Evolutionary conservation across 2,888 invertebrate species (phyloP).

Genomic region (Stegophylla sp.): DNA sequence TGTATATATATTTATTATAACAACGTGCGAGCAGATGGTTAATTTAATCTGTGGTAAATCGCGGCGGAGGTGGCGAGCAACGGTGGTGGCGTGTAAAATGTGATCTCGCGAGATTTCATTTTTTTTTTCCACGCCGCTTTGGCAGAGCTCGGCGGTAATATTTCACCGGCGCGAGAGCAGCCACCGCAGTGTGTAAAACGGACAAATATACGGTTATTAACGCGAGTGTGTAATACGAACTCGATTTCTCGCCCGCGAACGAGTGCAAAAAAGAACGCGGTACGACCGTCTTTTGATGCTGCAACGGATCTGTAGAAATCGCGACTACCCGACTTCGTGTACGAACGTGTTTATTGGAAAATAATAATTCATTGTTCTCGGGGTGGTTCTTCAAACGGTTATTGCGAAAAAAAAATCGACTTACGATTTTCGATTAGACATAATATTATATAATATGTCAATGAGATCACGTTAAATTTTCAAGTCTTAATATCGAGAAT

Average conservation of each 20-base stretch:
- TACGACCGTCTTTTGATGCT: too few species aligned
- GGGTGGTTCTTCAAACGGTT: too few species aligned
- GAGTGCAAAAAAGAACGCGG: not conserved
- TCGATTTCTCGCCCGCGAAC: not conserved
- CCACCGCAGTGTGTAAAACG: not conserved
- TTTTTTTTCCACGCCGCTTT: conserved; percentile 13
- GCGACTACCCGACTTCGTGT: too few species aligned
- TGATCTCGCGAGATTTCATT: conserved; percentile 25
- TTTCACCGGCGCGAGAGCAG: not conserved
- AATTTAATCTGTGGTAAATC: conserved; percentile 49
- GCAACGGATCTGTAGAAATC: too few species aligned
- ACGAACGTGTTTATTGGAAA: too few species aligned
- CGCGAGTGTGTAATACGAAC: not conserved
- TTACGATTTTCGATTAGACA: too few species aligned
- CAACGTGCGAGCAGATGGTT: conserved; percentile 28
- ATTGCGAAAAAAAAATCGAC: too few species aligned
- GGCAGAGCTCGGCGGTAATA: conserved; percentile 23
- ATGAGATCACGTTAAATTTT: too few species aligned
- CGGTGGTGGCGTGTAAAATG: not conserved
- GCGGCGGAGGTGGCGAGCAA: not conserved
- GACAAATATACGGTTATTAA: not conserved
- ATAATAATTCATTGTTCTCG: too few species aligned
- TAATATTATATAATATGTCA: too few species aligned
- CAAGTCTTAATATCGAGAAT: too few species aligned
- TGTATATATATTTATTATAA: not conserved